phyloP scores from a whole-genome alignment of 2,888 invertebrate genomes.

The Nysson spinosus region DNA sequence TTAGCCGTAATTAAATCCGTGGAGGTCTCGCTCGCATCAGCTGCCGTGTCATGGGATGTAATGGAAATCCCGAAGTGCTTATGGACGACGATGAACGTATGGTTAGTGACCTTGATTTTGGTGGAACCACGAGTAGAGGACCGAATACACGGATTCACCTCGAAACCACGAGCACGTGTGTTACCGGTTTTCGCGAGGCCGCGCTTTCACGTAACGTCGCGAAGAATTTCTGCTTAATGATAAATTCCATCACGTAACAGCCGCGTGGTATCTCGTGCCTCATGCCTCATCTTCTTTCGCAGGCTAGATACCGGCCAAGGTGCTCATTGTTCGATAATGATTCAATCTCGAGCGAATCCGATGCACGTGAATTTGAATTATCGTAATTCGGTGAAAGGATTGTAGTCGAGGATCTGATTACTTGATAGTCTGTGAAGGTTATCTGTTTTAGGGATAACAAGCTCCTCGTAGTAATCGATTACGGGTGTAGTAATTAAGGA shows the following conservation, averaged over 20 bases:
- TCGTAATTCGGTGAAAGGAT: too few species aligned
- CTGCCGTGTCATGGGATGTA: slow-evolving; percentile 50
- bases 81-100: slow-evolving; percentile 28
- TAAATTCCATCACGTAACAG: slow-evolving; percentile 4
- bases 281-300: too few species aligned
- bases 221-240: neutral
- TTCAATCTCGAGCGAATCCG: too few species aligned
- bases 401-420: too few species aligned
- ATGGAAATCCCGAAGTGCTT: slow-evolving; percentile 51
- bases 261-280: neutral
- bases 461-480: too few species aligned
- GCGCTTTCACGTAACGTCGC: slow-evolving; percentile 7
- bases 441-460: too few species aligned
- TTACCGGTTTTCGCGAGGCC: neutral
- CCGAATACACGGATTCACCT: neutral
- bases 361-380: too few species aligned
- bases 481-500: too few species aligned
- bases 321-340: too few species aligned
- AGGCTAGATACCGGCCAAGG: too few species aligned
- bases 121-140: neutral
- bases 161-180: neutral
- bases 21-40: slow-evolving; percentile 54
- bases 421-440: too few species aligned
- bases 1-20: slow-evolving; percentile 70
- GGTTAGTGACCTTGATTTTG: slow-evolving; percentile 49